Evolutionary conservation across 2,797 vertebrate species (phyloP).

Genomic region (Centroberyx gerrardi): DNA sequence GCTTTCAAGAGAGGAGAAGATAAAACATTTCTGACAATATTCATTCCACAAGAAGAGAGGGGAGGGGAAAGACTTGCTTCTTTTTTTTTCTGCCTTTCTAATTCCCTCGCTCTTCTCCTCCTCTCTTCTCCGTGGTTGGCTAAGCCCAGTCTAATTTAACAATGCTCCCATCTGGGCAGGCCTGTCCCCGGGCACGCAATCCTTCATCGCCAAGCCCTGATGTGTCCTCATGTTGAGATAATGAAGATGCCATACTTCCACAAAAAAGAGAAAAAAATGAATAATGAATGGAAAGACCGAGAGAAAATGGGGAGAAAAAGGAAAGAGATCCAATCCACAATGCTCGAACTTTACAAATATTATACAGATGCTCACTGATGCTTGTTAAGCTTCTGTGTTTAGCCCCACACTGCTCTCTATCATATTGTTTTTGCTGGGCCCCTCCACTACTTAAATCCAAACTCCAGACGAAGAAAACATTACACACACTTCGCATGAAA

Average conservation of each 20-base stretch:
- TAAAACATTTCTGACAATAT: constrained; percentile 56
- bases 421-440: not conserved
- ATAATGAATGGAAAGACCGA: constrained; percentile 30
- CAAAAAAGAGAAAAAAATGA: constrained; percentile 10
- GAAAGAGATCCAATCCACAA: constrained; percentile 18
- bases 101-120: constrained; percentile 35
- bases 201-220: constrained; percentile 65
- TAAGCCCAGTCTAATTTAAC: constrained; percentile 74
- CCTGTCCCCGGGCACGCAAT: constrained; percentile 67
- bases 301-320: constrained; percentile 7
- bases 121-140: constrained; percentile 40
- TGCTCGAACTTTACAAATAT: constrained; percentile 20
- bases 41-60: constrained; percentile 51
- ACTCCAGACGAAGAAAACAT: too few species aligned
- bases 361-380: constrained; percentile 9
- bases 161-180: constrained; percentile 63
- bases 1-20: constrained; percentile 31
- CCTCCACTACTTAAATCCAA: too few species aligned
- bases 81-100: constrained; percentile 19
- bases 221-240: constrained; percentile 58
- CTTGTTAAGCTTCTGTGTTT: not conserved
- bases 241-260: constrained; percentile 59
- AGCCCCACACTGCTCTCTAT: not conserved
- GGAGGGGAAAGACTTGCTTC: constrained; percentile 25
- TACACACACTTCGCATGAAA: too few species aligned